phyloP scores from a whole-genome alignment of 2,797 vertebrate species.

The Alfaro cultratus region DNA sequence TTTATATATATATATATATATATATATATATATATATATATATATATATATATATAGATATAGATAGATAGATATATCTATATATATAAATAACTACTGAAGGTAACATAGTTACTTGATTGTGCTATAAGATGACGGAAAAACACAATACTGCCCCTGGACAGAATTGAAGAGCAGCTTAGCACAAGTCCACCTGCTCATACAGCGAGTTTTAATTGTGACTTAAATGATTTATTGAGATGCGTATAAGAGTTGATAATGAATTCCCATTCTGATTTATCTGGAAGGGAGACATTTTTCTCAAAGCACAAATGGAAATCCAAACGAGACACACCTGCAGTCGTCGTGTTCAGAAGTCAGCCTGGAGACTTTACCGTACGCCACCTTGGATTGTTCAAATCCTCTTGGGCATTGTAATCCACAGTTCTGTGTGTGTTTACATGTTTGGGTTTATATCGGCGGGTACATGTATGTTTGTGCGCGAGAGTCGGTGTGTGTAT shows the following conservation, averaged over 20 bases:
- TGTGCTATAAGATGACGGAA: too few species aligned
- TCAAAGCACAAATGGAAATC: not conserved
- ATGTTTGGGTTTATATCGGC: constrained; percentile 58
- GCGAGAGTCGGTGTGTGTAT: constrained; percentile 25
- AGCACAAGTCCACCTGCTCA: not conserved
- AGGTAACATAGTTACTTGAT: too few species aligned
- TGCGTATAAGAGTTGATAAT: not conserved
- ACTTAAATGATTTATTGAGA: not conserved
- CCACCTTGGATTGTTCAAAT: constrained; percentile 66
- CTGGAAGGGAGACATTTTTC: not conserved
- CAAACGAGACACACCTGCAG: not conserved
- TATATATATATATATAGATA: too few species aligned
- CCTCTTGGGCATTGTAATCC: constrained; percentile 65
- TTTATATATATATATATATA: too few species aligned
- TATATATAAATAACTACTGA: too few species aligned
- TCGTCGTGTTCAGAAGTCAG: constrained; percentile 1
- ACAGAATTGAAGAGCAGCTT: not conserved
- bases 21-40: too few species aligned
- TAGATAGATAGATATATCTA: too few species aligned
- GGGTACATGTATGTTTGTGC: constrained; percentile 19
- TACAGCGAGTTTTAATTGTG: not conserved
- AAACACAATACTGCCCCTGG: too few species aligned
- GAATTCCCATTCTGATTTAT: not conserved
- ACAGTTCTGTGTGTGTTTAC: constrained; percentile 49
- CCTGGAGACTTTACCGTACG: constrained; percentile 44